Base-by-base conservation (phyloP, 1,140 invertebrate genomes). In the Philotrypesis tridentata region DNA sequence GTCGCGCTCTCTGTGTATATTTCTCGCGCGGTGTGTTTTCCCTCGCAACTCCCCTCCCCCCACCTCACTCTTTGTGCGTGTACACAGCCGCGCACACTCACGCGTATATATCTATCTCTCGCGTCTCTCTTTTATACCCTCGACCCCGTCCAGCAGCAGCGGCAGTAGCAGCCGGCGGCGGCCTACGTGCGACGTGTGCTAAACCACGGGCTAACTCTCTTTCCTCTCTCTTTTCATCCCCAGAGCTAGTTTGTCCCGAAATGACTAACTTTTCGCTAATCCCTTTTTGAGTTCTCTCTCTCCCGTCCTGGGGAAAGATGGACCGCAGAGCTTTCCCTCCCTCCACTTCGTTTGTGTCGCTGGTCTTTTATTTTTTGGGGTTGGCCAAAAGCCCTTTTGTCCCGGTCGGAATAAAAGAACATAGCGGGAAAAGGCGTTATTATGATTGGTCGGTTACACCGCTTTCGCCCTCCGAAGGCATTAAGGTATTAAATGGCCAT, bases 221-320 rank as follows among this genome's bases (percentile, higher is more conserved):
- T 86, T 85, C 82, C 83, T 81, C 80, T 83, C 82, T 29, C 27
- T n/a, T n/a, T n/a, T n/a, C n/a, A n/a, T 65, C 61, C 61, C 23
- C 25, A 6, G 70, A 71, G 43, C 6, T 61, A 37, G 72, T 75
- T 75, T 61, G 27, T 25, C 61, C 74, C 61, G 74, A 61, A 77
- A 67, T 67, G 74, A 77, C 74, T 77, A 77, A 77, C 74, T 77
- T 77, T 67, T 43, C 74, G 31, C 74, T 77, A 77, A 86, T 84
- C 79, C 84, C 84, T 83, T 85, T 84, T 86, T 85, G 74, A 77
- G 82, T 84, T 84, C 71, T 80, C 80, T 82, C 80, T 84, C 71
- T 80, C 80, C 83, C 80, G 77, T 83, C 80, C 82, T 81, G 21
- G 81, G 65, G 82, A 83, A 37, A 84, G 83, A 85, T 83, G 84